Evolutionary conservation across 2,113 vertebrate genomes (phyloP), one percentile per base, ranked within the genome.

Genomic region (Prionailurus bengalensis): DNA sequence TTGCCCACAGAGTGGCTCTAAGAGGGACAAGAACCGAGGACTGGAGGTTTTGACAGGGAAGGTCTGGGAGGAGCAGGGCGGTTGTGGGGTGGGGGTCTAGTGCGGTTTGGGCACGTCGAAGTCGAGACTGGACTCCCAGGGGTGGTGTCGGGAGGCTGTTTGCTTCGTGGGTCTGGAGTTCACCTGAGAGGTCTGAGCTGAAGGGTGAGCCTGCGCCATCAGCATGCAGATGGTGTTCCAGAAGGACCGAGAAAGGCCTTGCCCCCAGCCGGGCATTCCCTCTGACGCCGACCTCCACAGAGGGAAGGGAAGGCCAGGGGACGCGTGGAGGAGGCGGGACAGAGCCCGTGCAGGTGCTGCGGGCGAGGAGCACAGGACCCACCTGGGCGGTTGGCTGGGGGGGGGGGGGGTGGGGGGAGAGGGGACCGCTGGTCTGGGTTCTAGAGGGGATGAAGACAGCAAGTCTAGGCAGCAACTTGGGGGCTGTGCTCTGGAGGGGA

Each of bases 91-190:
- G 8, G 33, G 48, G n/a, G 4, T 19, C 2, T 51, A 5, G 45
- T 23, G 66, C 17, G 4, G 29, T 58, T 11, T 11, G 17, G 36
- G 39, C 3, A 1, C 0, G 1, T 33, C 61, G 10, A 14, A 13
- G 0, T 7, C 14, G 53, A 55, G 45, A 88, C 17, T 6, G 12
- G 55, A 5, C 8, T 12, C 70, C 25, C 27, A 10, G 15, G 45
- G 73, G 48, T 29, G 16, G 3, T 51, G 36, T 23, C 70, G 7
- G 21, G 7, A 65, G 66, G 21, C 16, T 2, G 12, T 16, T 2
- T 51, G 79, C n/a, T 4, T 0, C 0, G 1, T 63, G 21, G 27
- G 19, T 27, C 21, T 73, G 27, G 31, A 13, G 4, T 58, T 79
- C 10, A 8, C 0, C 2, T 7, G 48, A 65, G 21, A 36, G 63